Evolutionary conservation across 2,797 vertebrate species (phyloP).

Genomic region (Danio kyathit): DNA sequence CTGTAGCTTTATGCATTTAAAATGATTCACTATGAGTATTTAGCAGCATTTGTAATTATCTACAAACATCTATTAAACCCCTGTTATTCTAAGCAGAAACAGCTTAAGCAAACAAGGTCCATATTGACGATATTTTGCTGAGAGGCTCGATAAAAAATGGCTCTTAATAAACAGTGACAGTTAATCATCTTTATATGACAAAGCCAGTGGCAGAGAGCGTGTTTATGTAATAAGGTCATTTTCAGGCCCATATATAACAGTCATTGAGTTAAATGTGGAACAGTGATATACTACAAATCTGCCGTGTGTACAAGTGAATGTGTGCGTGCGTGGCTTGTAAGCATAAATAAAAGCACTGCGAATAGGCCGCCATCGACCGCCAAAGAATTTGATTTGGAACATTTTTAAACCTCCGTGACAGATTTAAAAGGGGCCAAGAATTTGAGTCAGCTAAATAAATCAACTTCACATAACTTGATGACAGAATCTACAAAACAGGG

Average conservation of each 20-base stretch:
- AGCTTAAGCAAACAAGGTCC: slow-evolving; percentile 10
- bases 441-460: slow-evolving; percentile 24
- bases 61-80: background rate
- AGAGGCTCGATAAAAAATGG: background rate
- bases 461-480: background rate
- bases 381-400: slow-evolving; percentile 41
- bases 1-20: background rate
- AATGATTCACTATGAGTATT: background rate
- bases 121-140: slow-evolving; percentile 15
- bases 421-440: slow-evolving; percentile 28
- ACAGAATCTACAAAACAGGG: slow-evolving; percentile 6
- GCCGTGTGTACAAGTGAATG: background rate
- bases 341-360: slow-evolving; percentile 28
- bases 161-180: background rate
- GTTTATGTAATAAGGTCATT: slow-evolving; percentile 14
- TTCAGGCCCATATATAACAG: slow-evolving; percentile 26
- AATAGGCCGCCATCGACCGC: slow-evolving; percentile 13
- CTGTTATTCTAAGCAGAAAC: background rate
- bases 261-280: slow-evolving; percentile 4
- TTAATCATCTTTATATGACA: slow-evolving; percentile 20
- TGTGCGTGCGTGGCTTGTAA: slow-evolving; percentile 23
- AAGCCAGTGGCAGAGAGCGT: slow-evolving; percentile 5
- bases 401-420: slow-evolving; percentile 38
- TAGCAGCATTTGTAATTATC: background rate
- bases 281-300: background rate